Base-by-base conservation (phyloP, 2,888 invertebrate genomes). In the Nemoura dubitans region DNA sequence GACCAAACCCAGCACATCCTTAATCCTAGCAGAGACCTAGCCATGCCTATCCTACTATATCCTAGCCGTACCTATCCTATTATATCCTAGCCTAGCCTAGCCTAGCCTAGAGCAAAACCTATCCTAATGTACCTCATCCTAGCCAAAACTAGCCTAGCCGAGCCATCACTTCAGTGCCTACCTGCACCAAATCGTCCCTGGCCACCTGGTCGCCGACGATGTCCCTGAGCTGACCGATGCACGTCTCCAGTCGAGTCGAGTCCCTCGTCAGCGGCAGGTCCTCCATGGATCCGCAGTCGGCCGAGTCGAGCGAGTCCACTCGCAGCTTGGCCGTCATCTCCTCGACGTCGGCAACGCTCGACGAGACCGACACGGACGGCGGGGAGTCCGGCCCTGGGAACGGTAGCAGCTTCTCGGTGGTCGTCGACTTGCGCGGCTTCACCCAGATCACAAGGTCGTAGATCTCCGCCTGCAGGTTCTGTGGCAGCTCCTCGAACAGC, bases 381-480 rank as follows among this genome's bases (percentile, higher is more conserved):
- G 88, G 88, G 27, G 88, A 86, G 76, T 88, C 87, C 14, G 87
- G 87, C 85, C 87, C 77, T 87, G 87, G 27, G 87, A 87, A 87
- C 59, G 88, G 87, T 77, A 88, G 83, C 28, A 88, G 86, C 87
- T 88, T 88, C 86, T 88, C 89, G 0, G 88, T 88, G 29, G 88
- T 88, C 83, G 87, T 86, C 76, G 88, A 88, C 87, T 88, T 88
- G 90, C 90, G 89, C 83, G 91, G 90, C 89, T 91, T 91, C 42
- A 90, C 91, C 91, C 92, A 92, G 84, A 91, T 90, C 28, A 92
- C 90, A 84, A 92, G 91, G 89, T 93, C 93, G 88, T 93, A 93
- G 30, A 94, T 92, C 90, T 94, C 93, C n/a, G 93, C 91, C 90
- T 94, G 94, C 87, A 94, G 90, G 85, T 93, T 92, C 86, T 93